phyloP scores from a whole-genome alignment of 2,888 invertebrate genomes.

The Cerastis leucographa region DNA sequence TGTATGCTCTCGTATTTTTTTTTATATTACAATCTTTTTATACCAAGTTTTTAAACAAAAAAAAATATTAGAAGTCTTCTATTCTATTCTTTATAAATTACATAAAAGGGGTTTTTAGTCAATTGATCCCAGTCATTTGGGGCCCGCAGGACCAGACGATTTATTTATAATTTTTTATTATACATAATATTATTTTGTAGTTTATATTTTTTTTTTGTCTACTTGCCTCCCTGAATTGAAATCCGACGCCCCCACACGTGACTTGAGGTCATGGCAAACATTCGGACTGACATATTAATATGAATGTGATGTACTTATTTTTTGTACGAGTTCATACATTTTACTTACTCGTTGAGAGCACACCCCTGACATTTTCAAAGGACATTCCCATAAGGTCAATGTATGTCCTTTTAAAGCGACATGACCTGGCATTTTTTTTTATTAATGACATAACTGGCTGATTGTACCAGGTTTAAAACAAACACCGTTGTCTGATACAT shows the following conservation, averaged over 20 bases:
- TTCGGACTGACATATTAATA: not conserved
- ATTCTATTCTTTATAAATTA: too few species aligned
- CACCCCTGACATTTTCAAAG: slow-evolving; percentile 22
- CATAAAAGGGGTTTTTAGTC: too few species aligned
- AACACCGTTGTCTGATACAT: not conserved
- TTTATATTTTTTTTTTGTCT: too few species aligned
- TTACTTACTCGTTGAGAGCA: not conserved
- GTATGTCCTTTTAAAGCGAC: slow-evolving; percentile 6
- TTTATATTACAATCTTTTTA: too few species aligned
- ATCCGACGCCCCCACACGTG: not conserved
- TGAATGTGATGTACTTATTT: not conserved
- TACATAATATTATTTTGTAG: too few species aligned
- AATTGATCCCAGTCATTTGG: too few species aligned
- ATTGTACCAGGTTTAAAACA: not conserved
- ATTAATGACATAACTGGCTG: not conserved
- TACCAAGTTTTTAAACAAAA: too few species aligned
- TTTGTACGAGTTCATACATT: not conserved
- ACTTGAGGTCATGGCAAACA: not conserved
- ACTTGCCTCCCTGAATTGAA: too few species aligned
- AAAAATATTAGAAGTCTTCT: too few species aligned
- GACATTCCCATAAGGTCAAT: slow-evolving; percentile 8
- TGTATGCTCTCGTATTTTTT: too few species aligned
- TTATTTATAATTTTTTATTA: too few species aligned
- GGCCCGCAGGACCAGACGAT: too few species aligned
- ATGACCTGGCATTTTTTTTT: slow-evolving; percentile 26